phyloP scores from a whole-genome alignment of 2,113 vertebrate genomes.

The Donacobius atricapilla region DNA sequence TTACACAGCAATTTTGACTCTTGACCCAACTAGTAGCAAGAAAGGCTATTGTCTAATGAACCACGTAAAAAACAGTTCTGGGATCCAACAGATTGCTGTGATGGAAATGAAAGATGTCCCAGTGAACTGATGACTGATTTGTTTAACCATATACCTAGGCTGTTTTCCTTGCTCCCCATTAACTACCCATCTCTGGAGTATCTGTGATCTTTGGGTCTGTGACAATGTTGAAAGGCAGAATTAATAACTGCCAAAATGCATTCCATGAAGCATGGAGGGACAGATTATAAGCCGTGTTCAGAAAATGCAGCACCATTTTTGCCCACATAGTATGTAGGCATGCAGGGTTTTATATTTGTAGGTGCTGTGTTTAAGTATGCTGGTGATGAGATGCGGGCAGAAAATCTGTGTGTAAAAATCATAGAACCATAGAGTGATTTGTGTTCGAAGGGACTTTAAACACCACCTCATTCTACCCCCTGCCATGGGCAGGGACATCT shows the following conservation, averaged over 20 bases:
- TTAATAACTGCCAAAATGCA: not conserved
- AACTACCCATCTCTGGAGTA: not conserved
- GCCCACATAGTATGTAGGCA: not conserved
- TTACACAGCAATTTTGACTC: slow-evolving; percentile 56
- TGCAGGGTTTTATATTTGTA: fast-evolving
- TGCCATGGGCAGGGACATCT: not conserved
- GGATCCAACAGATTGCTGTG: not conserved
- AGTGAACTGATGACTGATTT: slow-evolving; percentile 7
- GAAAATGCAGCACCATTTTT: not conserved
- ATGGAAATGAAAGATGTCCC: slow-evolving; percentile 3
- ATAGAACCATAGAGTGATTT: not conserved
- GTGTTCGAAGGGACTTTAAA: not conserved
- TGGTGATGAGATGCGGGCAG: not conserved
- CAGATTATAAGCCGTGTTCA: not conserved
- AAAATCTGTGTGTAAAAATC: not conserved
- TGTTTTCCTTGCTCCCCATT: not conserved
- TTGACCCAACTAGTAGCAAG: slow-evolving; percentile 22
- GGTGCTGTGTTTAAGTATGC: fast-evolving
- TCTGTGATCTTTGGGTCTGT: not conserved
- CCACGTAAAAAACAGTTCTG: slow-evolving; percentile 1
- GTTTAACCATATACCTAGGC: not conserved
- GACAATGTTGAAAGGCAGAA: not conserved
- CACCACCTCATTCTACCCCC: too few species aligned
- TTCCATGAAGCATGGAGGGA: not conserved
- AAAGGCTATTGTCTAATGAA: slow-evolving; percentile 36